Evolutionary conservation across 1,140 invertebrate species (phyloP).

Genomic region (Varroa destructor): DNA sequence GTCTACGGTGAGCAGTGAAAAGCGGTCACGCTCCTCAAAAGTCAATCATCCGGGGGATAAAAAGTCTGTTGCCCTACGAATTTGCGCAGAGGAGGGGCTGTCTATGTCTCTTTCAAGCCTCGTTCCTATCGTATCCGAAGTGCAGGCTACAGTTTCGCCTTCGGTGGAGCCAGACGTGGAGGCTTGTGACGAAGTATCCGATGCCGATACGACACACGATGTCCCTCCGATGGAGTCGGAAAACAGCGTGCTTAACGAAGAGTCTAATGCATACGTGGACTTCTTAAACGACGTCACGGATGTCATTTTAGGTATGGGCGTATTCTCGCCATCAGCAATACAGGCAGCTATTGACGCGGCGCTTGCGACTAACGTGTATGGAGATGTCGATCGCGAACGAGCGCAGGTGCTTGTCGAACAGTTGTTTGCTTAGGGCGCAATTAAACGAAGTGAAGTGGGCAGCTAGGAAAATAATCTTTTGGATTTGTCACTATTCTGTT

Average conservation of each 20-base stretch:
- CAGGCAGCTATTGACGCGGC: constrained; percentile 9
- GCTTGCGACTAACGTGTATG: constrained; percentile 6
- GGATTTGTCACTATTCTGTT: too few relatives aligned
- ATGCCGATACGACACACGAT: constrained; percentile 5
- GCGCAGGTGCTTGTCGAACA: constrained; percentile 13
- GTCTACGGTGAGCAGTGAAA: too few relatives aligned
- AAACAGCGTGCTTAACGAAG: neutral
- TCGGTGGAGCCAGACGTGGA: too few relatives aligned
- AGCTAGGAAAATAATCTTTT: too few relatives aligned
- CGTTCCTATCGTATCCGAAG: too few relatives aligned
- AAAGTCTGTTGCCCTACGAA: too few relatives aligned
- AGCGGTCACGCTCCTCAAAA: too few relatives aligned
- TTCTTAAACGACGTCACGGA: constrained; percentile 23
- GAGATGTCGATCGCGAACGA: constrained; percentile 1
- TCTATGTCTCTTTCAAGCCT: too few relatives aligned
- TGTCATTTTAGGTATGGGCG: constrained; percentile 7
- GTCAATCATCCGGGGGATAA: too few relatives aligned
- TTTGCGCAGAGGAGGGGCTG: too few relatives aligned
- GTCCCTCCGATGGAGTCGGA: constrained; percentile 17
- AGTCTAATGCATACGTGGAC: neutral
- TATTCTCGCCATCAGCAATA: constrained; percentile 12
- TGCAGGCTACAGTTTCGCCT: too few relatives aligned
- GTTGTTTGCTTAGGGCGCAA: neutral
- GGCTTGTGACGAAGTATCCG: neutral
- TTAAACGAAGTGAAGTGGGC: too few relatives aligned